Evolutionary conservation across 2,797 vertebrate species (phyloP).

Genomic region (Diplodus sargus): DNA sequence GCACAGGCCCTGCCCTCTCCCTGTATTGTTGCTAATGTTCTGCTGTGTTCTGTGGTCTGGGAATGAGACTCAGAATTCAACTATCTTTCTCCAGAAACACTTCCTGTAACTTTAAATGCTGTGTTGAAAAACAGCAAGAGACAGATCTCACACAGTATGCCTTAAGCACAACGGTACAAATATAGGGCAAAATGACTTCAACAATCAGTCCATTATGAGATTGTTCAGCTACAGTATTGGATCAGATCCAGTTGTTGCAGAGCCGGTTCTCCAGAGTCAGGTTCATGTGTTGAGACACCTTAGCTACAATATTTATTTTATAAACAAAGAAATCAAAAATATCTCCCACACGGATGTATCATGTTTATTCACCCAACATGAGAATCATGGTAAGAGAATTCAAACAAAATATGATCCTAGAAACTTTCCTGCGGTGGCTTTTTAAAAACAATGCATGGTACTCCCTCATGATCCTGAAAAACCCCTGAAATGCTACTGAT

Average conservation of each 20-base stretch:
- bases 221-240: not conserved
- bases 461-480: not conserved
- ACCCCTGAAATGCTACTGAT: no score
- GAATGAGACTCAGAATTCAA: no score
- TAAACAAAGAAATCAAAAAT: slow-evolving; percentile 39
- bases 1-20: no score
- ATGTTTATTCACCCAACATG: not conserved
- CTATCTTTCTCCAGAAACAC: no score
- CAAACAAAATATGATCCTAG: not conserved
- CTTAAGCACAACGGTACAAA: not conserved
- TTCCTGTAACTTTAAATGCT: no score
- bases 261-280: not conserved
- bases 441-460: not conserved
- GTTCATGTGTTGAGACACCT: slow-evolving; percentile 9
- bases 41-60: no score
- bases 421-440: not conserved
- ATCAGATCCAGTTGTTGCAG: not conserved
- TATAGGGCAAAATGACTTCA: not conserved
- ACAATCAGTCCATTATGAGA: not conserved
- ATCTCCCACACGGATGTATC: not conserved
- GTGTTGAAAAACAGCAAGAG: no score
- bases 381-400: not conserved
- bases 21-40: no score
- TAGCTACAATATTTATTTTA: slow-evolving; percentile 34
- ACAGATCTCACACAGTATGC: no score